Evolutionary conservation across 1,140 invertebrate species (phyloP).

Genomic region (Trachymyrmex cornetzi): DNA sequence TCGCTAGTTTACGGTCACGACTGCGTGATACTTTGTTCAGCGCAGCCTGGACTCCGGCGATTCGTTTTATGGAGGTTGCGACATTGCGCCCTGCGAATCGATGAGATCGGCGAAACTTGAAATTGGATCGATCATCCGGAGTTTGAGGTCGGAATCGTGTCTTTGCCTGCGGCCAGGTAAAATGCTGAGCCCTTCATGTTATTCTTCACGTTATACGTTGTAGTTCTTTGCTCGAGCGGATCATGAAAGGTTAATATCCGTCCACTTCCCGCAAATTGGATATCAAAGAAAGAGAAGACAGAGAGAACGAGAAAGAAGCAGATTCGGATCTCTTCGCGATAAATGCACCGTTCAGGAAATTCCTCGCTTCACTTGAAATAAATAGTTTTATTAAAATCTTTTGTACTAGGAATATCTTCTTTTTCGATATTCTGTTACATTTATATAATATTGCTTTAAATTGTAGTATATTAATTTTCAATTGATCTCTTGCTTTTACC

Average conservation of each 20-base stretch:
- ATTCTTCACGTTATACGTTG: constrained; percentile 55
- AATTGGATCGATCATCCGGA: constrained; percentile 66
- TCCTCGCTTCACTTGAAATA: not conserved
- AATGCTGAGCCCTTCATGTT: constrained; percentile 50
- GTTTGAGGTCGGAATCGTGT: not conserved
- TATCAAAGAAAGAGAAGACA: constrained; percentile 38
- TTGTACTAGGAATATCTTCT: not conserved
- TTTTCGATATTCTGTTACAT: not conserved
- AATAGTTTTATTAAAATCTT: constrained; percentile 21
- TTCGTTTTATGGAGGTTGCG: constrained; percentile 61
- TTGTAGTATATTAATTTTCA: constrained; percentile 18
- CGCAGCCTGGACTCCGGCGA: constrained; percentile 34
- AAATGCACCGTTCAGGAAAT: constrained; percentile 34
- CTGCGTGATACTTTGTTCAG: constrained; percentile 69
- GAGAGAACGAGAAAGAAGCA: not conserved
- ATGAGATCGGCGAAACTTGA: constrained; percentile 62
- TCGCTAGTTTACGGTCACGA: constrained; percentile 69
- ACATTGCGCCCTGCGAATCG: constrained; percentile 12
- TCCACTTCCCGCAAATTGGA: constrained; percentile 56
- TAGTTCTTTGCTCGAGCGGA: constrained; percentile 34
- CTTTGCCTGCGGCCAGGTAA: constrained; percentile 48
- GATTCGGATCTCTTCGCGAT: not conserved
- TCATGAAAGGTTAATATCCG: constrained; percentile 59
- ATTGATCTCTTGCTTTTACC: not conserved
- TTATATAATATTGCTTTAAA: constrained; percentile 18